These are phyloP conservation scores for Drosophila mettleri DNA, from an alignment of 2,888 invertebrate species.

Conservation along the genomic window DNA sequence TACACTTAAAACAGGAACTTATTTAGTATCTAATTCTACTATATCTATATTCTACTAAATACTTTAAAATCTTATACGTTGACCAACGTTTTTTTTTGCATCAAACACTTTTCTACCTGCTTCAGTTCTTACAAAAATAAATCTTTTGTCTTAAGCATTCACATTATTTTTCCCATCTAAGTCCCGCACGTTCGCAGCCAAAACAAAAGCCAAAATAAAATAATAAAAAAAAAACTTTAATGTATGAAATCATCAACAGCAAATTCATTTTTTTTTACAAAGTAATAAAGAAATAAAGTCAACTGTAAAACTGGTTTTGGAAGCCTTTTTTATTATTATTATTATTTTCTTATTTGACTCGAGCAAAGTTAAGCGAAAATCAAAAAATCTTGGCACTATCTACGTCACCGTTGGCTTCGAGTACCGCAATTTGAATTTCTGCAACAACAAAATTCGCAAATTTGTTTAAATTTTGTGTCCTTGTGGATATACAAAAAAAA, in stretches of 20 bases:
- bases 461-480: constrained; percentile 60
- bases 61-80: background rate
- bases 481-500: constrained; percentile 46
- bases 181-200: constrained; percentile 30
- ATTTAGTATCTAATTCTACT: too few relatives aligned
- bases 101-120: constrained; percentile 25
- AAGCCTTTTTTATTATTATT: constrained; percentile 9
- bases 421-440: constrained; percentile 7
- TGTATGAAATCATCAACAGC: constrained; percentile 68
- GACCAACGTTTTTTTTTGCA: background rate
- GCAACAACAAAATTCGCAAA: constrained; percentile 8
- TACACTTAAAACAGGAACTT: background rate
- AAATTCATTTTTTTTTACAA: constrained; percentile 31
- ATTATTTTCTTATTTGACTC: constrained; percentile 10
- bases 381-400: constrained; percentile 1
- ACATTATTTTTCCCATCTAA: constrained; percentile 16
- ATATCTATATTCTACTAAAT: too few relatives aligned
- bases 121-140: constrained; percentile 8
- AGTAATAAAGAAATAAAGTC: constrained; percentile 20
- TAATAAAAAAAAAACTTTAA: background rate
- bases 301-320: constrained; percentile 50
- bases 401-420: constrained; percentile 8
- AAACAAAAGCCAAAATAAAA: constrained; percentile 2
- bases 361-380: constrained; percentile 19
- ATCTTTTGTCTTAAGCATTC: constrained; percentile 23